Percentiles rank a stretch among this genome's conserved stretches.
Evolutionary conservation across 2,113 vertebrate genomes (phyloP).

Genomic region (Phaethon lepturus): DNA sequence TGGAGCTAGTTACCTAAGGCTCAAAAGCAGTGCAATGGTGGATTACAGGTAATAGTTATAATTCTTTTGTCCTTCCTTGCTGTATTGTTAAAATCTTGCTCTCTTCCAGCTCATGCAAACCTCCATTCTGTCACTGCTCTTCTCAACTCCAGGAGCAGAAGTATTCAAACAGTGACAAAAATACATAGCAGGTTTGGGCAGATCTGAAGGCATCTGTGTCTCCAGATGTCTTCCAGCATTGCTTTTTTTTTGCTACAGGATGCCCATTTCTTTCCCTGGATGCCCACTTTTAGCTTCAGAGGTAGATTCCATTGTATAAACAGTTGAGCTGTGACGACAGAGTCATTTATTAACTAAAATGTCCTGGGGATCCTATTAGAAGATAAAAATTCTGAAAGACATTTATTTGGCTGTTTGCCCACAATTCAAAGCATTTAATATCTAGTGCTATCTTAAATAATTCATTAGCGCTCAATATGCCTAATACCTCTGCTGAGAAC

Average conservation of each 20-base stretch:
- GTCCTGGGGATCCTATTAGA: not conserved
- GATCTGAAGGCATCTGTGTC: not conserved
- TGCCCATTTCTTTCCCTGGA: not conserved
- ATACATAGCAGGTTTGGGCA: not conserved
- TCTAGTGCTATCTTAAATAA: conserved; percentile 60
- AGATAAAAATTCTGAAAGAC: not conserved
- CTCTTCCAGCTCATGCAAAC: not conserved
- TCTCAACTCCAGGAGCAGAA: not conserved
- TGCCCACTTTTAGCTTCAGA: not conserved
- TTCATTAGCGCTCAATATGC: conserved; percentile 49
- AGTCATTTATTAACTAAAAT: not conserved
- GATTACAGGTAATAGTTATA: not conserved
- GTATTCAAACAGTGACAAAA: not conserved
- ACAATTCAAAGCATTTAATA: conserved; percentile 48
- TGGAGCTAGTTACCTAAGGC: not conserved
- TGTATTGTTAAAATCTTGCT: not conserved
- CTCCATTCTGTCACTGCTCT: not conserved
- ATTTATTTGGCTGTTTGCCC: conserved; percentile 33
- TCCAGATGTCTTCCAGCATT: not conserved
- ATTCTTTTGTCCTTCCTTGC: not conserved
- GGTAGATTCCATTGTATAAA: not conserved
- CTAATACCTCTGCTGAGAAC: conserved; percentile 35
- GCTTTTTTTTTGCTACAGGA: not conserved
- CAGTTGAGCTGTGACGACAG: not conserved
- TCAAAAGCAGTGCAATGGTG: not conserved